A percentile compares a stretch with the other conserved stretches of the same genome.
Conservation (phyloP, 2,797 vertebrate species). For the Fratercula arctica region DNA sequence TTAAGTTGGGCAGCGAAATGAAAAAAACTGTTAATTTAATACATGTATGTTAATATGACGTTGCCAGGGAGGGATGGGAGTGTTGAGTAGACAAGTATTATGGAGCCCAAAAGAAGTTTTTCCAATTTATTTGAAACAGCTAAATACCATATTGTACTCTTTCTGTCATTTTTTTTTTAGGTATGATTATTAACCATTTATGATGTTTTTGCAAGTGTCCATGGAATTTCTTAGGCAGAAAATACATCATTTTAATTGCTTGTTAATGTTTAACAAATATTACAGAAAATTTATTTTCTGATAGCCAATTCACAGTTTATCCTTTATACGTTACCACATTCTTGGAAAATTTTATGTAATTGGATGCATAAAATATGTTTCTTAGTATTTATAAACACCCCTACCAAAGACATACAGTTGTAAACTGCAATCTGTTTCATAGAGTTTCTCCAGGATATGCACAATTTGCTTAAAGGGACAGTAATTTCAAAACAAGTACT, state of each 20-base stretch:
- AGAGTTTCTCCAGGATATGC: background rate
- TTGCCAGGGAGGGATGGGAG: background rate
- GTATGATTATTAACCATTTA: background rate
- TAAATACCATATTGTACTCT: background rate
- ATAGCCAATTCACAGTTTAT: background rate
- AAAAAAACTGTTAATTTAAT: background rate
- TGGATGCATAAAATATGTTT: background rate
- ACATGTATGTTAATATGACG: background rate
- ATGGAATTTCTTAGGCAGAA: background rate
- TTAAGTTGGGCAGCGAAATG: background rate
- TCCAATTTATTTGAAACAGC: background rate
- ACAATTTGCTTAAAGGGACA: background rate
- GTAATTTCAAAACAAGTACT: background rate
- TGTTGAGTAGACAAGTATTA: background rate
- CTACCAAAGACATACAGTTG: background rate
- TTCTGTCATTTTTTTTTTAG: background rate
- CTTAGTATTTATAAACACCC: background rate
- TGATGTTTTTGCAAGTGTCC: background rate
- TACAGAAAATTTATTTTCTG: background rate
- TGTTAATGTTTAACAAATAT: background rate
- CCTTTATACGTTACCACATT: background rate
- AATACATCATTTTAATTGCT: background rate
- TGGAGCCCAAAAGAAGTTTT: background rate
- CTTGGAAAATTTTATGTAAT: background rate
- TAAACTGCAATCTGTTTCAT: background rate